Percentiles rank a stretch among this genome's conserved stretches.
Evolutionary conservation across 2,888 invertebrate genomes (phyloP).

Genomic region (Troilus luridus): DNA sequence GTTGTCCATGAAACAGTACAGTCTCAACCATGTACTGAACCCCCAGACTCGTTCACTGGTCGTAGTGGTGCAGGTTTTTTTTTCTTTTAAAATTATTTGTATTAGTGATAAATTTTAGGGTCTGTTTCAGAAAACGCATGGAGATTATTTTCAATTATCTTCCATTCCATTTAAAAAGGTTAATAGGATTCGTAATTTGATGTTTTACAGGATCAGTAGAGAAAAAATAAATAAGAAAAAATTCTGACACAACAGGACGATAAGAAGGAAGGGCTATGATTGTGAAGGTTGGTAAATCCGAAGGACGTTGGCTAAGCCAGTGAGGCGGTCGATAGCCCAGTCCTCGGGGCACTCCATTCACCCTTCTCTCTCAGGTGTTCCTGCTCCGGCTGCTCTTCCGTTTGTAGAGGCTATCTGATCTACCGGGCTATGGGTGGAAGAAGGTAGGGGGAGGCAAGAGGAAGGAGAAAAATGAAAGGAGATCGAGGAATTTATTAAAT

Average conservation of each 20-base stretch:
- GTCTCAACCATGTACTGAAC: no score
- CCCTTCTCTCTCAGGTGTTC: background rate
- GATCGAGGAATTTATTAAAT: no score
- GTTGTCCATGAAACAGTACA: no score
- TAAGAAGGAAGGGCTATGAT: background rate
- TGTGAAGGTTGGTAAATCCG: background rate
- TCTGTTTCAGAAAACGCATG: no score
- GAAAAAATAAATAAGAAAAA: background rate
- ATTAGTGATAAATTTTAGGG: no score
- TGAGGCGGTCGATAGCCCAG: background rate
- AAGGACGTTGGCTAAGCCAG: slow-evolving; percentile 35
- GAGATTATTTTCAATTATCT: no score
- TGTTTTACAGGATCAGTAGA: background rate
- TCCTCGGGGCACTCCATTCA: background rate
- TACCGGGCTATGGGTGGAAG: background rate
- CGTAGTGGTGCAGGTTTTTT: no score
- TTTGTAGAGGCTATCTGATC: background rate
- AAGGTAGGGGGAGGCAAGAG: background rate
- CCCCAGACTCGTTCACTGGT: no score
- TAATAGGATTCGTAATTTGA: no score
- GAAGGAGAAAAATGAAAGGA: background rate
- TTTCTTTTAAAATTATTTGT: no score
- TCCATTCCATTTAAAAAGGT: no score
- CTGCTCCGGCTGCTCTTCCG: background rate
- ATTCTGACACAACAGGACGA: background rate